Base-by-base conservation (phyloP, 2,113 vertebrate genomes). In the Oreocharis arfaki region DNA sequence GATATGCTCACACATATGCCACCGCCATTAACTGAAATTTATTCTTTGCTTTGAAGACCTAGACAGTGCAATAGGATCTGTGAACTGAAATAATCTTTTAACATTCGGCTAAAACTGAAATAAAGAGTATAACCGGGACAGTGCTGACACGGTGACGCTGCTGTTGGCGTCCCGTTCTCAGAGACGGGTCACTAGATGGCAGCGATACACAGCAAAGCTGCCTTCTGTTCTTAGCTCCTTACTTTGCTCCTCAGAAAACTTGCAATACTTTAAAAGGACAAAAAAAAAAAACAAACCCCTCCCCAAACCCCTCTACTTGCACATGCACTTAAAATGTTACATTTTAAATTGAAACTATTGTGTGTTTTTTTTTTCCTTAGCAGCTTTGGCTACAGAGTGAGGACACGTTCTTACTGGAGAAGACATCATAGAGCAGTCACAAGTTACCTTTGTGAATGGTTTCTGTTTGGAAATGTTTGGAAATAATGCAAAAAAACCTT, bases 101-200 rank as follows among this genome's bases (percentile, higher is more conserved):
- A 35, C 7, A 2, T 46, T 26, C n/a, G 52, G 35, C 11, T 68
- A 2, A 56, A 68, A 30, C 35, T 5, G 11, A 70, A 61, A 56
- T 42, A 1, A 69, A 55, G 33, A 6, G 28, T 41, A 0, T 13
- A n/a, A 35, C 8, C 5, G 3, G 39, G 42, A 13, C 19, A 1
- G 53, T 5, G 1, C 16, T 44, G 27, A 4, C 44, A 5, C 0
- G 1, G 16, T 35, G 74, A 12, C 2, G 1, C 11, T 15, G 35
- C 13, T 52, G n/a, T 1, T 18, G 44, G 22, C 67, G 59, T 30
- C 65, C 65, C 14, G 1, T 16, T 50, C 64, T 50, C 47, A n/a
- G 44, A 21, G 39, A 7, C 3, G 7, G 55, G 35, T 39, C 98
- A 87, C 98, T 98, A 98, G 98, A 91, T 98, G 98, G 98, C 98